Conservation (phyloP, 2,113 vertebrate genomes). For the Sterrhoptilus dennistouni region DNA sequence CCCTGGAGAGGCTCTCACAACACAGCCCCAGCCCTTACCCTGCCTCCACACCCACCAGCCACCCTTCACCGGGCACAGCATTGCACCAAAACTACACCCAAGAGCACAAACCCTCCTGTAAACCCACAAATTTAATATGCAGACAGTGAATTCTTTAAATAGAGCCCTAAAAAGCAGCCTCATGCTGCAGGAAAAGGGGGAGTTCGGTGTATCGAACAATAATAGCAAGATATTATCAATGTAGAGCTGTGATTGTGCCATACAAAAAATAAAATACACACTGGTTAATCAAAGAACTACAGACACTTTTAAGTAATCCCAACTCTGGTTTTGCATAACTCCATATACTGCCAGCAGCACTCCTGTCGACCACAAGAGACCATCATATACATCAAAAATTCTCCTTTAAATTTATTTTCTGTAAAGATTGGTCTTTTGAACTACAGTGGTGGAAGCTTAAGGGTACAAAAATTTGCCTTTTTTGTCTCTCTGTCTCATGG, state of each 20-base stretch:
- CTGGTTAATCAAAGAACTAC: conserved; percentile 80
- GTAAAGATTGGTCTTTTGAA: conserved; percentile 85
- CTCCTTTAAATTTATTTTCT: conserved; percentile 85
- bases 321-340: conserved; percentile 77
- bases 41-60: neutral
- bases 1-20: rapidly evolving
- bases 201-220: conserved; percentile 53
- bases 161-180: conserved; percentile 22
- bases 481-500: conserved; percentile 51
- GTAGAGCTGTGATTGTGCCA: conserved; percentile 75
- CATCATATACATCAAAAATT: conserved; percentile 82
- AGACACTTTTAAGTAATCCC: conserved; percentile 81
- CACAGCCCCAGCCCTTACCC: neutral
- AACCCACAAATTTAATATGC: neutral
- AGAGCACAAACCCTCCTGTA: neutral
- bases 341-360: conserved; percentile 71
- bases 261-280: conserved; percentile 80
- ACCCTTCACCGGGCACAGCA: rapidly evolving
- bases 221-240: conserved; percentile 70
- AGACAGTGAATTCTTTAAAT: neutral
- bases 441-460: conserved; percentile 76
- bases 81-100: rapidly evolving
- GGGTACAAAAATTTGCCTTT: conserved; percentile 78
- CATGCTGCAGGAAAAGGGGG: conserved; percentile 35
- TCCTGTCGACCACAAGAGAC: conserved; percentile 78